Evolutionary conservation across 2,888 invertebrate genomes (phyloP).

Genomic region (Apantesis nais): DNA sequence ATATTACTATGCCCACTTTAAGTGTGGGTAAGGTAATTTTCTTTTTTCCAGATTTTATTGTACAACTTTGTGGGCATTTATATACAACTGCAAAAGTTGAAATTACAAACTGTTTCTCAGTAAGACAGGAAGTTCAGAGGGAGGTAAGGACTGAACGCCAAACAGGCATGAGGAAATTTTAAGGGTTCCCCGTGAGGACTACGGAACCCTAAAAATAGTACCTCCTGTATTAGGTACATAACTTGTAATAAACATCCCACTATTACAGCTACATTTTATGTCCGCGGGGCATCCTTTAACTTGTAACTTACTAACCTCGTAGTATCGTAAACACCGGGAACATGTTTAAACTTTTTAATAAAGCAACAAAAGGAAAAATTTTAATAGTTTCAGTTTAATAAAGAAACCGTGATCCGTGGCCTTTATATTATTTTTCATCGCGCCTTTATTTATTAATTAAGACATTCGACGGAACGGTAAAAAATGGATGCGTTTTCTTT

Average conservation of each 20-base stretch:
- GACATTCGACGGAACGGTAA: conserved; percentile 55
- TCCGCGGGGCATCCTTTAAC: conserved; percentile 29
- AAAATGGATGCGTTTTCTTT: conserved; percentile 63
- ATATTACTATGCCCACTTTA: too few relatives aligned
- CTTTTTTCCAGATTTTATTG: too few relatives aligned
- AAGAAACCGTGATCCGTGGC: conserved; percentile 57
- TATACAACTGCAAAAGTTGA: too few relatives aligned
- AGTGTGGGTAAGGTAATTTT: too few relatives aligned
- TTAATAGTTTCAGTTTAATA: conserved; percentile 74
- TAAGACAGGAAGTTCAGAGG: too few relatives aligned
- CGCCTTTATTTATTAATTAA: conserved; percentile 75
- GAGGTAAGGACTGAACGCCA: background rate
- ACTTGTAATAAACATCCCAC: conserved; percentile 5
- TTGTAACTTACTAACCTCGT: conserved; percentile 37
- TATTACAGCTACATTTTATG: conserved; percentile 23
- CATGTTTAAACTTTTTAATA: conserved; percentile 60
- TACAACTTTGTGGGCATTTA: too few relatives aligned
- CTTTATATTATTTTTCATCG: conserved; percentile 61
- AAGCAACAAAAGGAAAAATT: conserved; percentile 57
- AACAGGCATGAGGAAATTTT: background rate
- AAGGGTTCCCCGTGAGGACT: background rate
- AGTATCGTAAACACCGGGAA: conserved; percentile 38
- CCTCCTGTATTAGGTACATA: background rate
- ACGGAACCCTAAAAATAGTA: background rate
- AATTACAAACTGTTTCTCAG: too few relatives aligned